Base-by-base conservation (phyloP, 2,113 vertebrate species). In the Nannospalax galili region DNA sequence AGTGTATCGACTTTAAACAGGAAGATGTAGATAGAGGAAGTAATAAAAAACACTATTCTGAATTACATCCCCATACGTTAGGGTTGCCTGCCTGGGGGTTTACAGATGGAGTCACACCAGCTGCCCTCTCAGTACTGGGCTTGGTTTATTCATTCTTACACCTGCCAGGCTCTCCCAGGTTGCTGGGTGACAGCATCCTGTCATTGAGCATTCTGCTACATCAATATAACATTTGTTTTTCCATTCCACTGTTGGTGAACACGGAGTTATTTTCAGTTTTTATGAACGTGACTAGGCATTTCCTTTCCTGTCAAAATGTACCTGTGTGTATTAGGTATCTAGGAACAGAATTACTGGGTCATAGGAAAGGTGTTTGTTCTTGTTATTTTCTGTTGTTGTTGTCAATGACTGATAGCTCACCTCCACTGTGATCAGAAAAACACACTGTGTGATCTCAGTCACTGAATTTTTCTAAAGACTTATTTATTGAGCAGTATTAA, bases 401-500 rank as follows among this genome's bases (percentile, higher is more conserved):
- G 48, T 52, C 48, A 52, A 52, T 92, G 19, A 81, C 79, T 62
- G 75, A 48, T 40, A 86, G 52, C 19, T n/a, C 58, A 74, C 88
- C 64, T 88, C 30, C 28, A 69, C 12, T 92, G 32, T 65, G 16
- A 90, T 56, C 15, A 84, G 64, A 90, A 17, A 95, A 85, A 85
- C 88, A 70, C 19, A 77, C 81, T 62, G 52, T 26, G 17, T 67
- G 56, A 90, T 65, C 70, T 88, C n/a, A 88, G 77, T 45, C 28
- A 89, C 0, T 65, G 28, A 82, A 37, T 45, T 86, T 84, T 60
- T 70, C 73, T 56, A 77, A 93, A 37, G 60, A 72, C 20, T 92
- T 72, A 64, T 12, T 62, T 95, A 81, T n/a, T 92, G 69, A 92
- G 7, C 15, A 81, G 62, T 52, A 78, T 84, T 52, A 85, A 91